These are phyloP conservation scores for Periophthalmus magnuspinnatus DNA, from an alignment of 2,797 vertebrate genomes.

Conservation along the genomic window DNA sequence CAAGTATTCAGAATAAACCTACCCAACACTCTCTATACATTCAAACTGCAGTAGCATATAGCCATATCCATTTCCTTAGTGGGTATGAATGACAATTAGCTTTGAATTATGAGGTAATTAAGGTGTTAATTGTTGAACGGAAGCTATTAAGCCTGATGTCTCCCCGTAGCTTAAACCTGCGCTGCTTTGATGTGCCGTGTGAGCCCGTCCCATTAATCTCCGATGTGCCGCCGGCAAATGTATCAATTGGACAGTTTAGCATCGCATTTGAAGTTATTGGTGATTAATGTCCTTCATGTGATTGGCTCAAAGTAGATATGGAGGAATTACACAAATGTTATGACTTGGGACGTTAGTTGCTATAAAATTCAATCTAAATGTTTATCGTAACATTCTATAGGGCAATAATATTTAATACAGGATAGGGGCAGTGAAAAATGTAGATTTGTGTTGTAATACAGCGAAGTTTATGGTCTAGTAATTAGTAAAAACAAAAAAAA, in stretches of 20 bases:
- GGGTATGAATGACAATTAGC: constrained; percentile 11
- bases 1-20: too few species aligned
- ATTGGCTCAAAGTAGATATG: not conserved
- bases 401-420: too few species aligned
- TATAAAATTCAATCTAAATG: not conserved
- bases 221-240: not conserved
- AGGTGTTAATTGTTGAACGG: not conserved
- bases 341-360: not conserved
- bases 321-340: not conserved
- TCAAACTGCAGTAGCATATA: not conserved
- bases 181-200: not conserved
- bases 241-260: not conserved
- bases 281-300: not conserved
- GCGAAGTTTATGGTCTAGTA: too few species aligned
- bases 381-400: not conserved
- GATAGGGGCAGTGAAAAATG: too few species aligned
- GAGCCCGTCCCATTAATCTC: not conserved
- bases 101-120: constrained; percentile 12
- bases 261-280: constrained; percentile 9
- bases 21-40: not conserved
- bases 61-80: constrained; percentile 8
- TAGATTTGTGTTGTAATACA: too few species aligned
- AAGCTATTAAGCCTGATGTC: not conserved
- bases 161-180: not conserved
- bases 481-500: too few species aligned